phyloP scores from a whole-genome alignment of 2,797 vertebrate species.

The Brachyrhaphis roseni region DNA sequence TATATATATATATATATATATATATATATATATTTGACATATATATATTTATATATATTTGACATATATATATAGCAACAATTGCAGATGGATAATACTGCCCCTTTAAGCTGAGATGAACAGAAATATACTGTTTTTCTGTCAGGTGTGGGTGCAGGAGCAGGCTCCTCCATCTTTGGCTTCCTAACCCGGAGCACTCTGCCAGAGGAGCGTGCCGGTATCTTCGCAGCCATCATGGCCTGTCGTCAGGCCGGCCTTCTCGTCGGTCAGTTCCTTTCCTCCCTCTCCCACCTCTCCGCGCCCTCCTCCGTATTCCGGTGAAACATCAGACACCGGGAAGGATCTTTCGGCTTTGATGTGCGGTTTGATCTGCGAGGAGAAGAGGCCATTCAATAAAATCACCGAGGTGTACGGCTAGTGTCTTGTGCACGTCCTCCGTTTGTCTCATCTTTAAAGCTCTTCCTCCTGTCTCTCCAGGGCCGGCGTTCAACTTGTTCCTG shows the following conservation, averaged over 20 bases:
- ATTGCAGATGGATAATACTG: not conserved
- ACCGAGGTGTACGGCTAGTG: constrained; percentile 32
- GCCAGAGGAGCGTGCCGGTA: constrained; percentile 80
- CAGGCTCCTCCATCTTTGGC: constrained; percentile 86
- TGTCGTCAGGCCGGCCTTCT: constrained; percentile 87
- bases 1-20: no score
- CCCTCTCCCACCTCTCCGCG: constrained; percentile 27
- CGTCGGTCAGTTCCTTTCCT: constrained; percentile 78
- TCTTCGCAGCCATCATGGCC: constrained; percentile 88
- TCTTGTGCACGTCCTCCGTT: constrained; percentile 47
- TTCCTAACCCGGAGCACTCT: constrained; percentile 83
- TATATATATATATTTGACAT: no score
- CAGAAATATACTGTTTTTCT: not conserved
- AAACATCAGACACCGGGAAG: constrained; percentile 23
- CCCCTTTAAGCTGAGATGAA: constrained; percentile 5
- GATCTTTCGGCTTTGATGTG: constrained; percentile 46
- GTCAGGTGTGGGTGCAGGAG: constrained; percentile 85
- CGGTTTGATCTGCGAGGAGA: constrained; percentile 33
- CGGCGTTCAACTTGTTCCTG: constrained; percentile 88
- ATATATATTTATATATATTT: no score
- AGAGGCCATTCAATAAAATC: constrained; percentile 44
- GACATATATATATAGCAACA: no score
- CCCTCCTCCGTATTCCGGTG: constrained; percentile 13
- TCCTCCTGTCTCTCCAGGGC: constrained; percentile 73
- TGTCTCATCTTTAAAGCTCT: constrained; percentile 50